These are phyloP conservation scores for Pseudorhiza aurosa DNA, from an alignment of 30 jellyfish, hydroid and myxozoan species.

Conservation along the genomic window DNA sequence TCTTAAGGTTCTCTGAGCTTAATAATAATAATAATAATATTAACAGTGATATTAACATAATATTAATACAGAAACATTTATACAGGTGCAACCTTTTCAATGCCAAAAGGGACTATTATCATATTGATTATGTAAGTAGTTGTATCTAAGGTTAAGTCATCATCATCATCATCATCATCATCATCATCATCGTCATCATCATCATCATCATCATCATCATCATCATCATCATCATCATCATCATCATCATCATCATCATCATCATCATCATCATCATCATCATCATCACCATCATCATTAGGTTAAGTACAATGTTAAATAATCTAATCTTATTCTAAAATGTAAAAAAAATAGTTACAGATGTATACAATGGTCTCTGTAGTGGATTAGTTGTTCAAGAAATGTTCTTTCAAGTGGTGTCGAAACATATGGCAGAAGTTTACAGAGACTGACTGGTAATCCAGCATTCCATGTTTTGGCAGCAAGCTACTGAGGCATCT, in stretches of 20 bases:
- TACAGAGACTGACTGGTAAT: too few species aligned
- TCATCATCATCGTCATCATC: background rate
- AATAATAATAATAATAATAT: background rate
- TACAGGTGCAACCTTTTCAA: background rate
- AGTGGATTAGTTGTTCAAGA: too few species aligned
- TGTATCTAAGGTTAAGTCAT: too few species aligned
- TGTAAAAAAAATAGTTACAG: background rate
- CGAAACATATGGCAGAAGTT: background rate
- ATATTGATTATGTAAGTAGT: too few species aligned
- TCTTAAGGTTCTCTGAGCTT: background rate
- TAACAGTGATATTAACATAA: background rate
- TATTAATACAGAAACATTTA: too few species aligned
- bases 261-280: constrained; percentile 3
- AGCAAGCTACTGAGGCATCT: too few species aligned
- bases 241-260: constrained; percentile 1
- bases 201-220: constrained; percentile 3
- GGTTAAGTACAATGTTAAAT: too few species aligned
- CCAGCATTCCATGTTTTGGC: too few species aligned
- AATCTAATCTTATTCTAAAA: too few species aligned
- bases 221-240: constrained; percentile 1
- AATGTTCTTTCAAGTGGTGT: too few species aligned
- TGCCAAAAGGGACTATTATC: background rate
- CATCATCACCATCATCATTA: background rate
- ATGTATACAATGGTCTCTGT: too few species aligned
- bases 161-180: too few species aligned